A percentile compares a stretch with the other conserved stretches of the same genome.
Evolutionary conservation across 2,113 vertebrate genomes (phyloP).

Genomic region (Australoheros scitulus): DNA sequence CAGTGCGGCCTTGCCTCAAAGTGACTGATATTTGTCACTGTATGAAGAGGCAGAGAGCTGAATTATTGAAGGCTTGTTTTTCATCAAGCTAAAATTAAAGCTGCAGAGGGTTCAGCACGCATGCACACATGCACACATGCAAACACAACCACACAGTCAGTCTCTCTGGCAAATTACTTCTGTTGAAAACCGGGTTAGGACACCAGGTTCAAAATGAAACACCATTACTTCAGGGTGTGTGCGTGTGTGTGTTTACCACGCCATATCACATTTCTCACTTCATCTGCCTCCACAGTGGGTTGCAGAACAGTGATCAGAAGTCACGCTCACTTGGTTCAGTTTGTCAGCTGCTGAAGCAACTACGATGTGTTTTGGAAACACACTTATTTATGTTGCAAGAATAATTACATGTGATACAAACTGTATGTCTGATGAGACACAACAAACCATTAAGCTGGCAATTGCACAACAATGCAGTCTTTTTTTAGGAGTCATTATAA

Average conservation of each 20-base stretch:
- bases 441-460: constrained; percentile 5
- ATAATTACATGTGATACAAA: background rate
- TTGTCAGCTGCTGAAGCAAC: background rate
- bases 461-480: background rate
- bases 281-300: background rate
- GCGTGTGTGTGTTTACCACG: background rate
- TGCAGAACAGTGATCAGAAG: background rate
- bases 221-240: background rate
- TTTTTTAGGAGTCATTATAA: background rate
- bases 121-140: constrained; percentile 1
- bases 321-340: background rate
- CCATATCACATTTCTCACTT: constrained; percentile 4
- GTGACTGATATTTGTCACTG: constrained; percentile 50
- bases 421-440: background rate
- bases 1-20: constrained; percentile 25
- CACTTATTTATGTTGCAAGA: background rate
- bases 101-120: background rate
- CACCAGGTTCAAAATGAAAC: constrained; percentile 24
- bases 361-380: background rate
- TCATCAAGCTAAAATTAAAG: constrained; percentile 61
- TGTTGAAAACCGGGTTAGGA: constrained; percentile 11
- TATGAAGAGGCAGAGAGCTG: constrained; percentile 23
- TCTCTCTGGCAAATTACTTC: constrained; percentile 38
- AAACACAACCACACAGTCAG: background rate
- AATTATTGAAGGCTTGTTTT: constrained; percentile 66